phyloP scores from a whole-genome alignment of 37 sponge, comb jelly and placozoan species.

The Bolinopsis microptera region DNA sequence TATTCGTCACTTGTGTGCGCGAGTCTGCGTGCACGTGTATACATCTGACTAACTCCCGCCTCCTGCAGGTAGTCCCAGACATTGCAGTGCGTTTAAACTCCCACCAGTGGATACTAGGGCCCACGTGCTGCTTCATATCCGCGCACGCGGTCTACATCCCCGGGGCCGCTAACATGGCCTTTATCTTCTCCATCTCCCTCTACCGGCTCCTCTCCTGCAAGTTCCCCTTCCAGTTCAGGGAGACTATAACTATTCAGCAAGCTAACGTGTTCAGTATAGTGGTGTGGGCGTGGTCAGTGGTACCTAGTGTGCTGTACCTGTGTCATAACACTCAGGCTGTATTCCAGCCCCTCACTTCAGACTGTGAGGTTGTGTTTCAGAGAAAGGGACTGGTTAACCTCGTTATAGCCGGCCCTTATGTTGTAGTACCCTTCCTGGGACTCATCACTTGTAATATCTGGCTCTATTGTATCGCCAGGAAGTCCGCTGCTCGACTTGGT shows the following conservation, averaged over 20 bases:
- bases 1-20: no score
- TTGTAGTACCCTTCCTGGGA: slow-evolving; percentile 7
- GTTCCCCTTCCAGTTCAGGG: slow-evolving; percentile 42
- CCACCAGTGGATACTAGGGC: slow-evolving; percentile 29
- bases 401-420: slow-evolving; percentile 30
- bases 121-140: slow-evolving; percentile 6
- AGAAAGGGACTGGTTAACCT: not conserved
- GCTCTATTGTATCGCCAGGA: slow-evolving; percentile 45
- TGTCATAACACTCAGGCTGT: not conserved
- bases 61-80: slow-evolving; percentile 35
- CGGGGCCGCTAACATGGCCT: slow-evolving; percentile 58
- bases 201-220: slow-evolving; percentile 63
- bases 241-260: not conserved
- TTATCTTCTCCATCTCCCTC: slow-evolving; percentile 66
- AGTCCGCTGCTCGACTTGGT: slow-evolving; percentile 27
- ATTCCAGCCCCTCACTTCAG: slow-evolving; percentile 44
- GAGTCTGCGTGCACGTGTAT: no score
- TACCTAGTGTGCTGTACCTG: slow-evolving; percentile 25
- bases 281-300: slow-evolving; percentile 38
- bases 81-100: not conserved
- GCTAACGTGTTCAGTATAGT: slow-evolving; percentile 42
- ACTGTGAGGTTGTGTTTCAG: not conserved
- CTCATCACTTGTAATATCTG: slow-evolving; percentile 20
- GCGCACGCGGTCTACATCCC: slow-evolving; percentile 66
- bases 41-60: not conserved